Conservation (phyloP, 2,888 invertebrate genomes). For the Oligia fasciuncula region DNA sequence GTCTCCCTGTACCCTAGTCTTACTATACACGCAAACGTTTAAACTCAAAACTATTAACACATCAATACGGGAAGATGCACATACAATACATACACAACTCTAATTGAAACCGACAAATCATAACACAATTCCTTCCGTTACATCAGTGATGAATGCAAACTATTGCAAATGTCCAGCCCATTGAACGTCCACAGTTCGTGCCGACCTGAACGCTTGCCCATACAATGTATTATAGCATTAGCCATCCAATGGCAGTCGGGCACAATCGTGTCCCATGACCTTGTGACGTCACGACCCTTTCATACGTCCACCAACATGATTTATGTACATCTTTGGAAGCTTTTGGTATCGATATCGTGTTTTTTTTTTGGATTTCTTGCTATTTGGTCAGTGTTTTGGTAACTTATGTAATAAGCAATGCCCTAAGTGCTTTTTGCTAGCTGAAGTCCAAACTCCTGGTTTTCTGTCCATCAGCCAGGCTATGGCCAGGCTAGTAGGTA, state of each 20-base stretch:
- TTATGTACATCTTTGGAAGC: slow-evolving; percentile 63
- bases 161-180: slow-evolving; percentile 49
- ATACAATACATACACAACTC: slow-evolving; percentile 5
- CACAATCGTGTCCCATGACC: slow-evolving; percentile 65
- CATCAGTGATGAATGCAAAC: slow-evolving; percentile 52
- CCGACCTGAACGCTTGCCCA: slow-evolving; percentile 7
- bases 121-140: slow-evolving; percentile 44
- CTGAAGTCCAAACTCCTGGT: no score
- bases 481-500: not conserved
- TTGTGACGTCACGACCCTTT: slow-evolving; percentile 67
- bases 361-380: slow-evolving; percentile 20
- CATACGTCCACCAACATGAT: slow-evolving; percentile 75
- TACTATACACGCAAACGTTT: not conserved
- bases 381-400: not conserved
- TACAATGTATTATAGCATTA: slow-evolving; percentile 31
- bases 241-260: slow-evolving; percentile 26
- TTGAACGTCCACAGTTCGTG: slow-evolving; percentile 46
- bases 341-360: slow-evolving; percentile 48
- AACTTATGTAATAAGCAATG: not conserved
- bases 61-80: not conserved
- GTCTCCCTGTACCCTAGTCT: no score
- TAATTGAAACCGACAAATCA: slow-evolving; percentile 57
- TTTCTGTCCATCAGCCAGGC: not conserved
- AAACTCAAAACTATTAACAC: not conserved
- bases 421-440: not conserved